Evolutionary conservation across 2,888 invertebrate species (phyloP), one percentile per base, ranked within the genome.

Genomic region (Vannuccia rotundouncinata): DNA sequence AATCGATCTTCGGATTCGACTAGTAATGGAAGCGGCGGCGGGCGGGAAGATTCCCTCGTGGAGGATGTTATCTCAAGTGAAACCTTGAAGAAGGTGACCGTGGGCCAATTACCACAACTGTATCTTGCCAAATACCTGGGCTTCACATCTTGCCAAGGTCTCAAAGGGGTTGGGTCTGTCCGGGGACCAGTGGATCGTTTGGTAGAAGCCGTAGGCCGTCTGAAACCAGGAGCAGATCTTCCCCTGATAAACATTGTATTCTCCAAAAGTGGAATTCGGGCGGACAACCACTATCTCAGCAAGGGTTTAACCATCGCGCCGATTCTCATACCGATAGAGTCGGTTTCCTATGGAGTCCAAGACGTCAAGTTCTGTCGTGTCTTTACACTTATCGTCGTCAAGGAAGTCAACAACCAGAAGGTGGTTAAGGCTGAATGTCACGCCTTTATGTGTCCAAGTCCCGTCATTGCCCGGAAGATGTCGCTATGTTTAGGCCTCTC

Each of bases 51-150:
- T 29, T 75, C 75, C 2, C 75, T 29, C 29, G 31, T 29, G 1
- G 75, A 75, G 22, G 75, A 75, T 22, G 29, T 17, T 13, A 75
- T 75, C 22, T 5, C 29, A 2, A 29, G 29, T 17, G 29, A 75
- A 10, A 30, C 27, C 1, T 29, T 81, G 0, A 81, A 80, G 28
- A 59, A 78, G 22, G 22, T 81, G 22, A 59, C 31, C 25, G 80
- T 81, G 5, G 31, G n/a, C 2, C 28, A 59, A 25, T 83, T 88
- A 10, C 88, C 88, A n/a, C 87, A 87, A 82, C 81, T 85, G 25
- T 87, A 87, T 82, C 84, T 87, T n/a, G 85, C 84, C 59, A 88
- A 88, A 82, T 87, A 87, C 82, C 82, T 87, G 28, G 88, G 88
- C 1, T 84, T 84, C 75, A 83, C 82, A 77, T 83, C 84, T 28